Base-by-base conservation (phyloP, 2,888 invertebrate species). In the Drosophila borealis region DNA sequence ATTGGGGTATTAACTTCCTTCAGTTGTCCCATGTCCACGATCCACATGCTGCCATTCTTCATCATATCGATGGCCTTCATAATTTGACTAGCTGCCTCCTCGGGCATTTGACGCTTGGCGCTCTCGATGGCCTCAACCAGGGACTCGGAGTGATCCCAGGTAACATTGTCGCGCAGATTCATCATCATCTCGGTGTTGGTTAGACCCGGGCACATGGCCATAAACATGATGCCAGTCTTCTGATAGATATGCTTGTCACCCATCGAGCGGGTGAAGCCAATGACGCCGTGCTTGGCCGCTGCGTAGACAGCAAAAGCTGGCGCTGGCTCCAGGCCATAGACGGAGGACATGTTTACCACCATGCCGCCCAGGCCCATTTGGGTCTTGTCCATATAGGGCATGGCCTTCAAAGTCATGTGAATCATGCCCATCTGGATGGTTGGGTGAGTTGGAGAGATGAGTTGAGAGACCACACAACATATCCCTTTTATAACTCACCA, bases 1-100 rank as follows among this genome's bases (percentile, higher is more conserved):
- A 79, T 75, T 37, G 81, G 83, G 48, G 89, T 83, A 63, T 76
- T 74, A 19, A 91, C 82, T 61, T 92, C 92, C 66, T 90, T 89
- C 29, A 92, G 70, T 45, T 88, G 84, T 0, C 90, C 91, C 75
- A 83, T 74, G 50, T 85, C 88, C 19, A 89, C 80, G 29, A 92
- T 87, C 81, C 91, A 92, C 72, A 92, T 75, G 59, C 89, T 90
- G 50, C 91, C 92, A 69, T 92, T 92, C 70, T 92, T 91, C 81
- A 88, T 87, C 68, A 82, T 75, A 55, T 92, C 91, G 55, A 92
- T 87, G 17, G 80, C 89, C 49, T 88, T 88, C 36, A 91, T 70
- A 50, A 91, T 71, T 53, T 84, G 86, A 37, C 44, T 49, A 33
- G 92, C 92, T 6, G 90, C 91, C 62, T 91, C 90, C 44, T 90